phyloP scores from a whole-genome alignment of 2,888 invertebrate species.

The Phragmatobia fuliginosa region DNA sequence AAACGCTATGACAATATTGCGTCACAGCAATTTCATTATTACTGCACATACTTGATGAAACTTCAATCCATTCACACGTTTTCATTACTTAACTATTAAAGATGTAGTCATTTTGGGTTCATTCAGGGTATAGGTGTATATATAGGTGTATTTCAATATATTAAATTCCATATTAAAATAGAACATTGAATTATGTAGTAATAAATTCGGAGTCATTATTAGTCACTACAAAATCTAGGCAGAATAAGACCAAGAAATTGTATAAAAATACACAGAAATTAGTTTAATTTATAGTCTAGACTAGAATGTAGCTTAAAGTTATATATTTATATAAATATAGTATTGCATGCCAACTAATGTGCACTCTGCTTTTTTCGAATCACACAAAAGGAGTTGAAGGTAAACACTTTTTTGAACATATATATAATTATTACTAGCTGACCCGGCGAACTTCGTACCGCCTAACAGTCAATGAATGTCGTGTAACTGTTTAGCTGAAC shows the following conservation, averaged over 20 bases:
- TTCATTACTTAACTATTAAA: too few relatives aligned
- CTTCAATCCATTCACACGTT: too few relatives aligned
- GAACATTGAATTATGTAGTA: too few relatives aligned
- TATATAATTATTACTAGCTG: too few relatives aligned
- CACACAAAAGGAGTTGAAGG: constrained; percentile 82
- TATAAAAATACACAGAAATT: neutral
- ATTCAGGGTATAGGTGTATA: too few relatives aligned
- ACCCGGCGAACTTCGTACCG: too few relatives aligned
- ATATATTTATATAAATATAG: constrained; percentile 4
- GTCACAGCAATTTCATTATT: neutral
- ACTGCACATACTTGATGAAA: too few relatives aligned
- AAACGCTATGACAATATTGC: neutral
- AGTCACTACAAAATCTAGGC: neutral
- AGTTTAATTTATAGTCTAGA: neutral
- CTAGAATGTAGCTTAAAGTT: neutral
- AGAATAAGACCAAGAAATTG: neutral
- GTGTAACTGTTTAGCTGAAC: too few relatives aligned
- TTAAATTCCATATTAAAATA: too few relatives aligned
- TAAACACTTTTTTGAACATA: constrained; percentile 58
- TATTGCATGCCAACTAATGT: constrained; percentile 64
- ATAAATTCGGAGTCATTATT: neutral
- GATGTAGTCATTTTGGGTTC: too few relatives aligned
- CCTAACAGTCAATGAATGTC: too few relatives aligned
- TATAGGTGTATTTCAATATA: too few relatives aligned
- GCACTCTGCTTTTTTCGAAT: constrained; percentile 72